Evolutionary conservation across 2,888 invertebrate genomes (phyloP).

Genomic region (Agrotis clavis): DNA sequence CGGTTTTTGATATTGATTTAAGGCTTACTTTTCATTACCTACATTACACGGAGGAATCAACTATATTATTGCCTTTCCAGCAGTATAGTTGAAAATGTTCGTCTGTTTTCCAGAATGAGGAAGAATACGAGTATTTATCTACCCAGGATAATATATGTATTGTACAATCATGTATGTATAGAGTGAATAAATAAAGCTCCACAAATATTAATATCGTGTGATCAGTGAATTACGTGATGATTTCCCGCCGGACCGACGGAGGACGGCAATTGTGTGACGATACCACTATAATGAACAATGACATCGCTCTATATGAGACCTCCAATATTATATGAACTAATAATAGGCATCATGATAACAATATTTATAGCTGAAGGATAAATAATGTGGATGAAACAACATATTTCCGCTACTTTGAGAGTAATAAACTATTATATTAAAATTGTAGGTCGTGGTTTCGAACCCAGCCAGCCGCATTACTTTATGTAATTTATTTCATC

Average conservation of each 20-base stretch:
- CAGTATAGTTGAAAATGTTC: no score
- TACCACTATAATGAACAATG: constrained; percentile 30
- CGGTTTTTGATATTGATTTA: no score
- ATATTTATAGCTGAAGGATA: not conserved
- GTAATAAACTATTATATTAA: no score
- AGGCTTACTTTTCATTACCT: no score
- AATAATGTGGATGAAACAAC: not conserved
- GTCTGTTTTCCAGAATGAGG: no score
- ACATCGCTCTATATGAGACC: constrained; percentile 2
- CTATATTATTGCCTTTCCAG: no score
- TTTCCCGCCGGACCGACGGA: constrained; percentile 46
- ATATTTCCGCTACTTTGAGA: not conserved
- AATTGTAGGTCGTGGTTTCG: no score
- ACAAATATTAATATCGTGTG: constrained; percentile 25
- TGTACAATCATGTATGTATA: not conserved
- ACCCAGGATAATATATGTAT: no score
- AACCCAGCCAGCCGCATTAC: no score
- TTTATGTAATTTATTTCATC: no score
- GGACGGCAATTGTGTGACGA: constrained; percentile 26
- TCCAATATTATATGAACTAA: not conserved
- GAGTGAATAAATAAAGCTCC: constrained; percentile 1
- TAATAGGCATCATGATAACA: not conserved
- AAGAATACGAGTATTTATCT: no score
- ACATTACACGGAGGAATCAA: no score
- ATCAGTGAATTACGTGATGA: constrained; percentile 32